Conservation (phyloP, 1,140 invertebrate genomes). For the Eurosta solidaginis region DNA sequence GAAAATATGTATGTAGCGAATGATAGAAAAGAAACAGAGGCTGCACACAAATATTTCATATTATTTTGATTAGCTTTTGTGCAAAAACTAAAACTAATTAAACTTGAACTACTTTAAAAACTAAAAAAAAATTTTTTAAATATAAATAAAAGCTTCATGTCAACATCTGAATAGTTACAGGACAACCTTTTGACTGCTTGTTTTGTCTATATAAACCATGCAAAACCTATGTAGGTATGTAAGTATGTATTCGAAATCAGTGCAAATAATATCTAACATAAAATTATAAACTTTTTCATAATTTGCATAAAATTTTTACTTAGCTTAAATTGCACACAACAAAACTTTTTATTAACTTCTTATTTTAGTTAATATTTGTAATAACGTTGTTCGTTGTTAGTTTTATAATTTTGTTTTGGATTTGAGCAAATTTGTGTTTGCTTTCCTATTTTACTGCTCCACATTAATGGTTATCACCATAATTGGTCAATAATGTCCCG, state of each 20-base stretch:
- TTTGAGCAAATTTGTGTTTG: background rate
- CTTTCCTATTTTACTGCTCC: conserved; percentile 44
- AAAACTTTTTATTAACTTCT: background rate
- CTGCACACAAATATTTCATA: background rate
- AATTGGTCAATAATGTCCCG: conserved; percentile 59
- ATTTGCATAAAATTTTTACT: background rate
- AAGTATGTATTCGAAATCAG: background rate
- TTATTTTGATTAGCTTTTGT: background rate
- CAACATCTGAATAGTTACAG: background rate
- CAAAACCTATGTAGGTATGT: too few relatives aligned
- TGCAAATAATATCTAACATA: background rate
- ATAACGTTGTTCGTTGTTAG: background rate
- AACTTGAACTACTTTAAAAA: conserved; percentile 1
- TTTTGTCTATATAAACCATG: too few relatives aligned
- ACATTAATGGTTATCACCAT: conserved; percentile 60
- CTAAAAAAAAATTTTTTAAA: conserved; percentile 26
- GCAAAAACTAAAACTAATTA: conserved; percentile 31
- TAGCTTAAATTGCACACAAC: conserved; percentile 8
- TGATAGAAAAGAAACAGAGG: too few relatives aligned
- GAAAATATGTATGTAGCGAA: too few relatives aligned
- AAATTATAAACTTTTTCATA: background rate
- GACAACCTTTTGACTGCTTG: background rate
- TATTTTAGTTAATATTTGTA: background rate
- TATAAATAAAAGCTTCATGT: conserved; percentile 36
- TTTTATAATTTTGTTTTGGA: background rate